These are phyloP conservation scores for Caenorhabditis remanei DNA, from an alignment of 1,140 invertebrate genomes.

Conservation along the genomic window DNA sequence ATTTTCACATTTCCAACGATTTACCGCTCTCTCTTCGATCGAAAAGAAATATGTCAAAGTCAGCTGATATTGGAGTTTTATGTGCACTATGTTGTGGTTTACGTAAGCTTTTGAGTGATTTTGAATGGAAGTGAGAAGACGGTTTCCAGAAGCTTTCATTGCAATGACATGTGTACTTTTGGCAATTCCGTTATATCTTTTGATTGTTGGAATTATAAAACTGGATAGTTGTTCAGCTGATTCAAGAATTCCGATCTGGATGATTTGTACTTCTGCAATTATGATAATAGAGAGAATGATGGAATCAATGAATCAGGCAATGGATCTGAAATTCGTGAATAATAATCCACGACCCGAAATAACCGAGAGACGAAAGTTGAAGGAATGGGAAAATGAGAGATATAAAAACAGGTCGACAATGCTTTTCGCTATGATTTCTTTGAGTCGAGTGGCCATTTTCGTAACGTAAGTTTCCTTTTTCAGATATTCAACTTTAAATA, in stretches of 20 bases:
- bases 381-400: conserved; percentile 10
- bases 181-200: neutral
- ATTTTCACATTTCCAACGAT: neutral
- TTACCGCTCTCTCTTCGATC: neutral
- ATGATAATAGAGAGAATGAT: conserved; percentile 41
- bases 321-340: neutral
- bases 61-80: neutral
- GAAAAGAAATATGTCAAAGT: neutral
- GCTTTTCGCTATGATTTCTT: neutral
- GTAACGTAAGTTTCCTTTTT: neutral
- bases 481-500: neutral
- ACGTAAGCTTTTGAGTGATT: neutral
- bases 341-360: neutral
- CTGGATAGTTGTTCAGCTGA: conserved; percentile 1
- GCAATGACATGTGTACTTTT: neutral
- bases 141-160: neutral
- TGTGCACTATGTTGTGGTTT: neutral
- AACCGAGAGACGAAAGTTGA: neutral
- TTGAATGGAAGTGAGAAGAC: too few species aligned
- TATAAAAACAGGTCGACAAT: neutral
- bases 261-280: neutral
- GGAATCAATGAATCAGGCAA: neutral
- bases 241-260: neutral
- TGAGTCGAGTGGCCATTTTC: conserved; percentile 15
- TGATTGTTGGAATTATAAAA: neutral